Base-by-base conservation (phyloP, 23 tunicate genomes). In the Trididemnum clinides region DNA sequence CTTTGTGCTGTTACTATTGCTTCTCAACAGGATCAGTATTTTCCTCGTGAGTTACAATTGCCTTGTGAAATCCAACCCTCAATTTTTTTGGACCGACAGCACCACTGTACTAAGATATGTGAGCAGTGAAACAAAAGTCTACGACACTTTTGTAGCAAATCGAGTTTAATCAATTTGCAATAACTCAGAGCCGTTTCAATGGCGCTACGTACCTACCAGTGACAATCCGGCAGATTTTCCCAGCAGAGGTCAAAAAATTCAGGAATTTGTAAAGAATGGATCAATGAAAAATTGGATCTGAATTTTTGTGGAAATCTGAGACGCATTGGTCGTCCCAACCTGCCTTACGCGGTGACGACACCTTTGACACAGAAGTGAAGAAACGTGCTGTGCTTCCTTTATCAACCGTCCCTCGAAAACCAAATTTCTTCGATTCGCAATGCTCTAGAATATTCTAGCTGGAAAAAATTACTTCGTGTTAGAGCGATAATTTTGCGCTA, bases 81-180 rank as follows among this genome's bases (percentile, higher is more conserved):
- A 22, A 25, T 51, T 54, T n/a, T 88, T 88, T 44, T 88, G 92
- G 92, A 82, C 87, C 25, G 92, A 88, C 33, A 82, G 87, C 7
- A 83, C 82, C 33, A 73, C 87, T 59, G 92, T 88, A 15, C 66
- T 88, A 37, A 78, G 80, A 20, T 88, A 81, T 65, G n/a, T 88
- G 19, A 58, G 33, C 20, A 79, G 57, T 39, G 78, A 75, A 50
- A 59, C 34, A 0, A 82, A 37, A 33, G 39, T 27, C 25, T 82
- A 82, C 65, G 84, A 88, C 65, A 74, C 66, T 18, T 88, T 82
- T 59, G 92, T 88, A 51, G 87, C 92, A 6, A 88, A 88, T 50
- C 77, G 88, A 62, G 83, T 82, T 37, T 70, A 82, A 36, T 15
- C 72, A 4, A 88, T 88, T 38, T 44, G 73, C 3, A 51, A 83